Percentiles rank a stretch among this genome's conserved stretches.
These are phyloP conservation scores for Euclidia mi DNA, from an alignment of 2,888 invertebrate genomes.

Conservation along the genomic window DNA sequence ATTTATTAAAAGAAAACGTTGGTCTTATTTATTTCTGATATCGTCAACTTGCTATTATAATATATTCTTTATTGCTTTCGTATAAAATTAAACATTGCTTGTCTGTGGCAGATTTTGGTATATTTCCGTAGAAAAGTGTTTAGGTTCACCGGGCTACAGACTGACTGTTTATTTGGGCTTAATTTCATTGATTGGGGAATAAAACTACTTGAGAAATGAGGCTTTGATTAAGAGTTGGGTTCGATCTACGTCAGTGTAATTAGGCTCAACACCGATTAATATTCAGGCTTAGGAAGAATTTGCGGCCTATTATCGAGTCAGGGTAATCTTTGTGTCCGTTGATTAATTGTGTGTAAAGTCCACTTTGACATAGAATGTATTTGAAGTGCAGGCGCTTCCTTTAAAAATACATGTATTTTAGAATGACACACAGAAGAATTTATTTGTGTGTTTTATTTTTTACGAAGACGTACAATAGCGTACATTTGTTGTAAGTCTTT, in stretches of 20 bases:
- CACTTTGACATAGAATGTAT: too few species aligned
- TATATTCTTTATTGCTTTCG: neutral
- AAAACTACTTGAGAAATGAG: slow-evolving; percentile 20
- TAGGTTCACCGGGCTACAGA: slow-evolving; percentile 1
- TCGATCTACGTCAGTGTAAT: neutral
- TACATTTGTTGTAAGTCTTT: too few species aligned
- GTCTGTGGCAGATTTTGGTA: neutral
- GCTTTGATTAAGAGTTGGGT: slow-evolving; percentile 19
- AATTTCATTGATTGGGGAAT: slow-evolving; percentile 13
- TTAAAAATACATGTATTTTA: too few species aligned
- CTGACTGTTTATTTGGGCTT: slow-evolving; percentile 18
- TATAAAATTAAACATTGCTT: neutral
- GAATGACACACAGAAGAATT: too few species aligned
- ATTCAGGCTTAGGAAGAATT: too few species aligned
- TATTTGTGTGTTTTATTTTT: too few species aligned
- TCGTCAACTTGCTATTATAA: neutral
- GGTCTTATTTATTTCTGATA: slow-evolving; percentile 14
- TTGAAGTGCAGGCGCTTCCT: too few species aligned
- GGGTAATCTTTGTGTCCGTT: too few species aligned
- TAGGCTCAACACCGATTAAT: neutral
- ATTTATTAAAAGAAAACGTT: slow-evolving; percentile 42
- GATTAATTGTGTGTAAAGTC: too few species aligned
- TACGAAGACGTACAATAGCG: too few species aligned
- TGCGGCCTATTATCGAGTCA: too few species aligned
- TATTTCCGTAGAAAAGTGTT: slow-evolving; percentile 12